phyloP scores from a whole-genome alignment of 2,888 invertebrate species.

The Drosophila cyrtoloma region DNA sequence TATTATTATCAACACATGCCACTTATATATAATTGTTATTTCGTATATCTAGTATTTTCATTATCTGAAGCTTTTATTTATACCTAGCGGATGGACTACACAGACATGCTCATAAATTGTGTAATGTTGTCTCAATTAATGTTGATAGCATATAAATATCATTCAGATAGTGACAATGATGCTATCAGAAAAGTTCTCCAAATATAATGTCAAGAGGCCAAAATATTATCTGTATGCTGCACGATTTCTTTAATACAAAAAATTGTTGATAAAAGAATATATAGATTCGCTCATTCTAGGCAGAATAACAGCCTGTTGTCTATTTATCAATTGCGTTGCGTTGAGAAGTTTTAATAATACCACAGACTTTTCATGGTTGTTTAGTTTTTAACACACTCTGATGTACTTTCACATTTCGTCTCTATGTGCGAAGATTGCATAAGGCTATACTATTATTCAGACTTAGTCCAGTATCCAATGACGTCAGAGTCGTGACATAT shows the following conservation, averaged over 20 bases:
- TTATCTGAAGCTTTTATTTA: too few species aligned
- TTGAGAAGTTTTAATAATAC: too few species aligned
- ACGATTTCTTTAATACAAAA: background rate
- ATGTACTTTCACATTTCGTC: background rate
- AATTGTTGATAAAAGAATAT: background rate
- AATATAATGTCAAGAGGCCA: background rate
- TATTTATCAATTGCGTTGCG: background rate
- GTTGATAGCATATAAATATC: background rate
- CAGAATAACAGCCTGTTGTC: background rate
- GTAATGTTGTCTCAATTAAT: background rate
- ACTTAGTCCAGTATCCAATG: background rate
- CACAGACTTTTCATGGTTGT: too few species aligned
- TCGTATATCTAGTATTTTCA: too few species aligned
- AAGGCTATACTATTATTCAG: background rate
- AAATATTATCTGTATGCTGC: background rate
- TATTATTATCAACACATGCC: background rate
- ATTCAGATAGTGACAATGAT: background rate
- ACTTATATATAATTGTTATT: background rate
- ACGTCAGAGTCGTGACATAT: conserved; percentile 1
- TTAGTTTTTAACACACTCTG: background rate
- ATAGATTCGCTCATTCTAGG: too few species aligned
- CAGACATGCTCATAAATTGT: background rate
- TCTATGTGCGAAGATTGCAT: background rate
- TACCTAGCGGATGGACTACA: background rate
- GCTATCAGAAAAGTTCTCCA: background rate